These are phyloP conservation scores for Leucoma salicis DNA, from an alignment of 2,888 invertebrate species.

Conservation along the genomic window DNA sequence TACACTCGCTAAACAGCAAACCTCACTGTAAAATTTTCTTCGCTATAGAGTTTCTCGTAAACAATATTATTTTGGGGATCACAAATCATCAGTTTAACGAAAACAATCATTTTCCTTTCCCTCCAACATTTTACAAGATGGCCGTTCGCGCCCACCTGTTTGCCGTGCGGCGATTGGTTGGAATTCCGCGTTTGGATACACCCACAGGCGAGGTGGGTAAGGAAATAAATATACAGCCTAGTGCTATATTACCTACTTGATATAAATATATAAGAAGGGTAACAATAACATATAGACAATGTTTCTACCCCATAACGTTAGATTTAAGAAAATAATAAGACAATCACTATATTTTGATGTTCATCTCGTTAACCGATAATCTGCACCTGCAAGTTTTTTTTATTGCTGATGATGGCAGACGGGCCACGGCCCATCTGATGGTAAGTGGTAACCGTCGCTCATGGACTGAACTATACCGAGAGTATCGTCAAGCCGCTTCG, in stretches of 20 bases:
- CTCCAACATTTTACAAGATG: constrained; percentile 23
- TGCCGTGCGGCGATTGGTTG: constrained; percentile 24
- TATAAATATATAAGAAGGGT: neutral
- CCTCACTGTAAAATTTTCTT: neutral
- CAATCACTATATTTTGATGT: no score
- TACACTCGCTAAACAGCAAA: neutral
- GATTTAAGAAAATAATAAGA: no score
- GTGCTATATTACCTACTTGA: constrained; percentile 3
- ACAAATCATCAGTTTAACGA: constrained; percentile 3
- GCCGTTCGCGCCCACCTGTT: constrained; percentile 36
- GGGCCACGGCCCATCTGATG: no score
- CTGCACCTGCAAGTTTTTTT: no score
- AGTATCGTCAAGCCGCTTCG: no score
- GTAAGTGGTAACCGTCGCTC: no score
- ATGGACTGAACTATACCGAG: no score
- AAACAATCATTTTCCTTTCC: constrained; percentile 9
- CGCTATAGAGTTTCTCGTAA: neutral
- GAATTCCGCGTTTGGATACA: constrained; percentile 38
- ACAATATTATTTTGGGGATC: neutral
- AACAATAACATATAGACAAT: no score
- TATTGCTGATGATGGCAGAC: no score
- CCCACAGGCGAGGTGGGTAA: constrained; percentile 27
- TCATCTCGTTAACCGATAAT: no score
- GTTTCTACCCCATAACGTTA: no score
- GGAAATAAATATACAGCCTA: constrained; percentile 18